A percentile compares a stretch with the other conserved stretches of the same genome.
phyloP scores from a whole-genome alignment of 2,113 vertebrate species.

The Protobothrops flavoviridis region DNA sequence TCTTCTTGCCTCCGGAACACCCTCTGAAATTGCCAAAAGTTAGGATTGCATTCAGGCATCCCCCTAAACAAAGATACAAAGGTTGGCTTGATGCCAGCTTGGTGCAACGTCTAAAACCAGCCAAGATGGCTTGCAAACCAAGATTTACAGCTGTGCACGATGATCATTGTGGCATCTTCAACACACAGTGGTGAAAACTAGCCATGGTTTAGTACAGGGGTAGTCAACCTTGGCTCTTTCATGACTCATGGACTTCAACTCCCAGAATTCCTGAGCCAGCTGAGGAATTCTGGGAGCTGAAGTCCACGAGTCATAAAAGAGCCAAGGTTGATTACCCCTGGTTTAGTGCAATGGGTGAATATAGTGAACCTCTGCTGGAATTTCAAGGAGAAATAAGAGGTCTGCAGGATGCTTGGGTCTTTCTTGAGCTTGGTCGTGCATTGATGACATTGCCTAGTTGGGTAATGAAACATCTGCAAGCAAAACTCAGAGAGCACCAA shows the following conservation, averaged over 20 bases:
- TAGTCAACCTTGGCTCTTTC: too few species aligned
- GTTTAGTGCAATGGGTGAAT: neutral
- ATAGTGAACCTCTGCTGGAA: neutral
- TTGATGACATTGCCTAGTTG: too few species aligned
- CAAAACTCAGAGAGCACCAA: too few species aligned
- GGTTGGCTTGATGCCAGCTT: neutral
- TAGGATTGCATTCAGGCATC: neutral
- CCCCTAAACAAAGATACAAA: neutral
- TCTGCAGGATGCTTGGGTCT: too few species aligned
- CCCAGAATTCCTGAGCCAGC: too few species aligned
- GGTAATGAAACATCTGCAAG: too few species aligned
- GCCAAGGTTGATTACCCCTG: too few species aligned
- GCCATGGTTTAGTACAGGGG: neutral
- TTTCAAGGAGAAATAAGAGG: too few species aligned
- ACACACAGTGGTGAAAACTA: neutral
- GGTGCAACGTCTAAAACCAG: neutral
- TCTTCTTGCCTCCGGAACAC: neutral
- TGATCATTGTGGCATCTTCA: neutral
- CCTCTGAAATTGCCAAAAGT: neutral
- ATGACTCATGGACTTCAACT: too few species aligned
- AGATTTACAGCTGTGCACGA: neutral
- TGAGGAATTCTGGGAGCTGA: too few species aligned
- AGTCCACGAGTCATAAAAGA: too few species aligned
- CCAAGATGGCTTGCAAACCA: neutral
- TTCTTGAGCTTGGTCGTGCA: too few species aligned